phyloP scores from a whole-genome alignment of 1,140 invertebrate genomes.

The Epicauta chinensis region DNA sequence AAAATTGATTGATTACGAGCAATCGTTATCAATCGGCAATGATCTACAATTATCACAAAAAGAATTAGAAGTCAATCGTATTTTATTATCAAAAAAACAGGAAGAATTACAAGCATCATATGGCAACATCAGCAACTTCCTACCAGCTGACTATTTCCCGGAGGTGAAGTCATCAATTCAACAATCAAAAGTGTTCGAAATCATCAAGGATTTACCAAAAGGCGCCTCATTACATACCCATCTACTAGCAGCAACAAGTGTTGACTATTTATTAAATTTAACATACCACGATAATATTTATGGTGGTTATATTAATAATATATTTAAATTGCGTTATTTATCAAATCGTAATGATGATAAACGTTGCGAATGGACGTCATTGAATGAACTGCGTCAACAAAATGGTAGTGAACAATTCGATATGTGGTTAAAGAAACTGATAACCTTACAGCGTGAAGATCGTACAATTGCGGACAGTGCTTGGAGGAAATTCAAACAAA shows the following conservation, averaged over 20 bases:
- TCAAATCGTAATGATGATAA: conserved; percentile 38
- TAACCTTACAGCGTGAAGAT: conserved; percentile 56
- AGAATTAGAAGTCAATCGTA: conserved; percentile 56
- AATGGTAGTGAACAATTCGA: conserved; percentile 45
- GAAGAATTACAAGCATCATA: conserved; percentile 45
- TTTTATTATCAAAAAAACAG: conserved; percentile 58
- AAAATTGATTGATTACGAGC: conserved; percentile 37
- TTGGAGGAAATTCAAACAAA: conserved; percentile 61
- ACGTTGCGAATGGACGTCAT: conserved; percentile 48
- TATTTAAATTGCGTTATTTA: conserved; percentile 39
- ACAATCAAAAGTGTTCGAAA: conserved; percentile 59
- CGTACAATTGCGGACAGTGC: conserved; percentile 53
- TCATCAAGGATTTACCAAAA: conserved; percentile 65
- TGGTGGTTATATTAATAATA: conserved; percentile 48
- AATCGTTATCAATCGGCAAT: conserved; percentile 44
- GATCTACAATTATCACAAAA: conserved; percentile 46
- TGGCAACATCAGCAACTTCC: conserved; percentile 21
- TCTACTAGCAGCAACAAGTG: conserved; percentile 57
- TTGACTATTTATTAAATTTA: conserved; percentile 59
- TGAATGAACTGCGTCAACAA: conserved; percentile 43
- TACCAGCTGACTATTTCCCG: conserved; percentile 27
- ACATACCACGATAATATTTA: conserved; percentile 56
- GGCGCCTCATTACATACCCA: conserved; percentile 68
- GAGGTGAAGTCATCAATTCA: conserved; percentile 35
- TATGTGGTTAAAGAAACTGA: conserved; percentile 47